These are phyloP conservation scores for Trichonephila inaurata DNA, from an alignment of 1,140 invertebrate genomes.

Conservation along the genomic window DNA sequence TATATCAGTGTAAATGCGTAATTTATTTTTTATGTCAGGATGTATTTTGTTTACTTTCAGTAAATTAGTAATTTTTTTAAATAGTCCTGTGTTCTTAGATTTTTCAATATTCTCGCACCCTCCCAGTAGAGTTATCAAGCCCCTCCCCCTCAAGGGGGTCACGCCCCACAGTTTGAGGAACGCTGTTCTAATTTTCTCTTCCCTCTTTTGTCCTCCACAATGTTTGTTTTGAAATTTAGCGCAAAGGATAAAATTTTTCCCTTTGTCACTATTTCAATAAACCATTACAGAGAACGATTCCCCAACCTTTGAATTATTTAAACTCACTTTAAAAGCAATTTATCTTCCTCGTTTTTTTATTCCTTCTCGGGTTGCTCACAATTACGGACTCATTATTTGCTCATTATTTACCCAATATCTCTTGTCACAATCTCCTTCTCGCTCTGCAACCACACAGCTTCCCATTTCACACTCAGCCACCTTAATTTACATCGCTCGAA, in stretches of 20 bases:
- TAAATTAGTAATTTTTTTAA: no score
- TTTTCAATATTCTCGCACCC: no score
- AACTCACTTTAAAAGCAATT: not conserved
- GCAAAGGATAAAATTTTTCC: not conserved
- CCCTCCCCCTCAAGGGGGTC: no score
- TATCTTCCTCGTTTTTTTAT: not conserved
- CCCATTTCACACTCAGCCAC: not conserved
- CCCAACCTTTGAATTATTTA: slow-evolving; percentile 11
- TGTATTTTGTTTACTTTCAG: no score
- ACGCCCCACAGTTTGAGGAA: no score
- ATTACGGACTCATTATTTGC: slow-evolving; percentile 15
- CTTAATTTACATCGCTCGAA: not conserved
- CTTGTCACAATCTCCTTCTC: slow-evolving; percentile 3
- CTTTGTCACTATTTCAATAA: not conserved
- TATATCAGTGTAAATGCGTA: no score
- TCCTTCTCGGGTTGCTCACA: not conserved
- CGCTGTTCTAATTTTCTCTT: no score
- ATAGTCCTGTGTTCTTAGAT: no score
- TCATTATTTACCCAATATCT: slow-evolving; percentile 35
- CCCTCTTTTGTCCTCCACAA: no score
- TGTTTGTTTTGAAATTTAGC: no score
- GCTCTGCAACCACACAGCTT: not conserved
- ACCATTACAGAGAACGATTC: not conserved
- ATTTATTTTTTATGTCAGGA: no score
- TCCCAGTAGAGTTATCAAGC: no score